phyloP scores from a whole-genome alignment of 2,113 vertebrate species.

The Pedetes capensis region DNA sequence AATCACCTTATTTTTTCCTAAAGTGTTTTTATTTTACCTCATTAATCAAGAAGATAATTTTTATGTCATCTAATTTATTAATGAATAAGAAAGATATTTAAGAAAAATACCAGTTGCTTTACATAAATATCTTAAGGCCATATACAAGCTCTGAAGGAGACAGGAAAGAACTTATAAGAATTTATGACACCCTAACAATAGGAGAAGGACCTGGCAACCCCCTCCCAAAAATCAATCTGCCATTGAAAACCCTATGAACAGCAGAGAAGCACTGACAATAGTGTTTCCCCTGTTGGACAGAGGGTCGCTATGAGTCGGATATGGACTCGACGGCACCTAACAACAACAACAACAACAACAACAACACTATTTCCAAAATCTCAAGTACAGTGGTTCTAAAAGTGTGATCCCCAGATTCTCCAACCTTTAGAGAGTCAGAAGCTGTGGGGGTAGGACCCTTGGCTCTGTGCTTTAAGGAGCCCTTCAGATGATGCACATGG shows the following conservation, averaged over 20 bases:
- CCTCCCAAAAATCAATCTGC: no score
- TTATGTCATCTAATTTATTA: background rate
- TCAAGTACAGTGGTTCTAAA: background rate
- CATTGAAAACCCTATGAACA: no score
- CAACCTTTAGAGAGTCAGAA: background rate
- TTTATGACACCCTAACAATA: background rate
- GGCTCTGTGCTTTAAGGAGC: background rate
- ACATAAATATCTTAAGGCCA: background rate
- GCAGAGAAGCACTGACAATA: no score
- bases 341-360: no score
- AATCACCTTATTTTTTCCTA: background rate
- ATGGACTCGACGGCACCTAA: no score
- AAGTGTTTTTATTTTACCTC: background rate
- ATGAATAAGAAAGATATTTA: background rate
- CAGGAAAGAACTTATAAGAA: background rate
- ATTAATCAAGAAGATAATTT: background rate
- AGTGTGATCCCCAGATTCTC: background rate
- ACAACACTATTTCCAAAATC: background rate
- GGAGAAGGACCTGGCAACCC: no score
- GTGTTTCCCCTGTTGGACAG: no score
- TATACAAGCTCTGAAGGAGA: background rate
- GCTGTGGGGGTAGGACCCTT: fast-evolving
- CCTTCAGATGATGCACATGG: background rate
- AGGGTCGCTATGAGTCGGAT: no score
- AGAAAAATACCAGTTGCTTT: background rate